Base-by-base conservation (phyloP, 2,888 invertebrate genomes). In the Synanthedon formicaeformis region DNA sequence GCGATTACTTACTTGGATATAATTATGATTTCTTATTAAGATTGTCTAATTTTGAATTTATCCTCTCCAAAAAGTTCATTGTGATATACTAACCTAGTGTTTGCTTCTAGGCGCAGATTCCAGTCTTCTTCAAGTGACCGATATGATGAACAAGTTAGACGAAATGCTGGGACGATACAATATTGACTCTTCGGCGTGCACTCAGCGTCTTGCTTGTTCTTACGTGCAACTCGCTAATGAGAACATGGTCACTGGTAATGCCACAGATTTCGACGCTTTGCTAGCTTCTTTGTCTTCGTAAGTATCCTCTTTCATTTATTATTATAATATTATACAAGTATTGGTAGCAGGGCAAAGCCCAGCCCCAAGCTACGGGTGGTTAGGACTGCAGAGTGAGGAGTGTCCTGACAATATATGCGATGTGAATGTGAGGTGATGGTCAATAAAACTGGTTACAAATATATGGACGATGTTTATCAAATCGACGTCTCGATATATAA, bases 151-250 rank as follows among this genome's bases (percentile, higher is more conserved):
- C 51, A 90, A 89, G 70, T 78, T 93, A 50, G 93, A 93, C 62
- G 91, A 91, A 53, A 88, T 91, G 4, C 78, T 93, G 8, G 90
- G 89, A 40, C 88, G 92, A 57, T 91, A 93, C 73, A 91, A 93
- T 67, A 91, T 93, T 48, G 93, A 93, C 69, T 91, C 93, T 0
- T 89, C 91, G 1, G 90, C 91, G 3, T 93, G 93, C 62, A 89
- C 91, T 87, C 93, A 93, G 74, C 85, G 93, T 8, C 81, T 92
- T 4, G 88, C 93, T 34, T 93, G 93, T 64, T 91, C 91, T 0
- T 94, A 93, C 68, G 91, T 94, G 0, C 91, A 92, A 59, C 89
- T 91, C 41, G 92, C 94, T 0, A 91, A 90, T 59, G 90, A 89
- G 58, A 92, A 91, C 65, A 84, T 91, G 67, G 75, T 89, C 55